Conservation (phyloP, 2,113 vertebrate genomes). For the Cyphomyrus plagiostoma region DNA sequence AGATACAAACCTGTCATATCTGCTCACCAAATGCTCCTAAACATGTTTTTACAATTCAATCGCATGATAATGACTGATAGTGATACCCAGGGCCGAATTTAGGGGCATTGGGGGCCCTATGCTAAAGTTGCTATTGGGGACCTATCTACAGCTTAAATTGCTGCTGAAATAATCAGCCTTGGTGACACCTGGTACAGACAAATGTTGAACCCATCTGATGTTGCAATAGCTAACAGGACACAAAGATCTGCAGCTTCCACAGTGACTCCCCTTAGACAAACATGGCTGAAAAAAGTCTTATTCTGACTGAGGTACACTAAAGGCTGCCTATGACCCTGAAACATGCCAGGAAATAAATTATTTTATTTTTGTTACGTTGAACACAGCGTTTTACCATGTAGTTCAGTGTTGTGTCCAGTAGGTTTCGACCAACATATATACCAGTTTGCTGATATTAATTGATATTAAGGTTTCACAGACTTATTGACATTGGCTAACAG, state of each 20-base stretch:
- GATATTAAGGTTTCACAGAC: background rate
- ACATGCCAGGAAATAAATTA: background rate
- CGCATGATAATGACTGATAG: background rate
- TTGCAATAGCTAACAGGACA: background rate
- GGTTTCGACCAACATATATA: background rate
- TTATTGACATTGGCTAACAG: background rate
- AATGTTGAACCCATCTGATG: background rate
- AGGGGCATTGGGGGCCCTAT: background rate
- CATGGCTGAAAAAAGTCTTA: background rate
- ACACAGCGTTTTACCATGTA: background rate
- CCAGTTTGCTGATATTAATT: background rate
- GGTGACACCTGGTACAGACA: background rate
- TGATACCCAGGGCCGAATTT: background rate
- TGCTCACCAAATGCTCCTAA: background rate
- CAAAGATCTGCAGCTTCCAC: background rate
- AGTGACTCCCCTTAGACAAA: background rate
- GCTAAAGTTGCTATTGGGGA: background rate
- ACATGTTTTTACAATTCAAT: background rate
- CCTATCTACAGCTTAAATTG: background rate
- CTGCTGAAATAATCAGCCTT: background rate
- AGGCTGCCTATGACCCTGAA: background rate
- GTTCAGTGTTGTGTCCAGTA: background rate
- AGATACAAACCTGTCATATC: background rate
- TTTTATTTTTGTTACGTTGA: background rate
- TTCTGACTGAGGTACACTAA: background rate